phyloP scores from a whole-genome alignment of 2,888 invertebrate species.

The Acanthosepion esculentum region DNA sequence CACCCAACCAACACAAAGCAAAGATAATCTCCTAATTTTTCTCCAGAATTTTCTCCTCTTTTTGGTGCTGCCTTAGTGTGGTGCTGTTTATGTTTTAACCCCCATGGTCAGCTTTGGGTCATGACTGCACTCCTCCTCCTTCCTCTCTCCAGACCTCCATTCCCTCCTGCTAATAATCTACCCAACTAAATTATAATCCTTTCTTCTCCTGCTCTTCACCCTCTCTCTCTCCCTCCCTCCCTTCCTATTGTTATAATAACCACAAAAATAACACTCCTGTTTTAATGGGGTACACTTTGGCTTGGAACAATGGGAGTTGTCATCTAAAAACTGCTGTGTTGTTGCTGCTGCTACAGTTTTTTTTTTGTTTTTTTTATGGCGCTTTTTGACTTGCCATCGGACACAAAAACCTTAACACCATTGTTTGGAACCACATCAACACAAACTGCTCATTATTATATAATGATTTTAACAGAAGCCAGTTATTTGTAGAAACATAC shows the following conservation, averaged over 20 bases:
- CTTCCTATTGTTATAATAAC: neutral
- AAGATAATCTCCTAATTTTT: neutral
- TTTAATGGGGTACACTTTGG: neutral
- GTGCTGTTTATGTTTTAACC: neutral
- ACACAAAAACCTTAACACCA: neutral
- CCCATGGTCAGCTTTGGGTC: neutral
- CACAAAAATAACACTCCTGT: neutral
- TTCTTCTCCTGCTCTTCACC: too few relatives aligned
- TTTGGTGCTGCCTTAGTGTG: neutral
- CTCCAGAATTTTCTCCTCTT: neutral
- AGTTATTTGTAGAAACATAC: neutral
- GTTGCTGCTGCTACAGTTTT: neutral
- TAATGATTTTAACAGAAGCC: conserved; percentile 33
- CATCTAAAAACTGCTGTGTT: neutral
- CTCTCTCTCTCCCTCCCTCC: too few relatives aligned
- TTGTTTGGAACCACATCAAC: conserved; percentile 25
- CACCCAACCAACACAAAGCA: too few relatives aligned
- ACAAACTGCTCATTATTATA: conserved; percentile 10
- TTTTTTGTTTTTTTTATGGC: neutral
- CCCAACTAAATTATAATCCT: neutral
- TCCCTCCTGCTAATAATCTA: neutral
- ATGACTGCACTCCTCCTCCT: neutral
- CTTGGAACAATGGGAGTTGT: neutral
- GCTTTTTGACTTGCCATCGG: neutral
- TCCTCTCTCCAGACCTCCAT: too few relatives aligned